Evolutionary conservation across 2,797 vertebrate genomes (phyloP).

Genomic region (Pempheris klunzingeri): DNA sequence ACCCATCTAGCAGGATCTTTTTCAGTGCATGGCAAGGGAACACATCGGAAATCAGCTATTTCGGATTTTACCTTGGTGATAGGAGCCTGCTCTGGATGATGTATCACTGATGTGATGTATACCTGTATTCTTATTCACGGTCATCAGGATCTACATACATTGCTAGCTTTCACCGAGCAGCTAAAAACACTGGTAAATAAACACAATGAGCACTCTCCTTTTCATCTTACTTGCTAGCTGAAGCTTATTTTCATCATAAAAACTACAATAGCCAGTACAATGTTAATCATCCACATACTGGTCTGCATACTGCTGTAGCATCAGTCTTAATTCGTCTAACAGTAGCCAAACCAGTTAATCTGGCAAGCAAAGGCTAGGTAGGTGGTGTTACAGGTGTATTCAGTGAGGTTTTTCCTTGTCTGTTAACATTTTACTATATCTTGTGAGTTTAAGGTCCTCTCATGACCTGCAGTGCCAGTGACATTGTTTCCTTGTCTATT

Average conservation of each 20-base stretch:
- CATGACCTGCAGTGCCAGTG: background rate
- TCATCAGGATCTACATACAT: background rate
- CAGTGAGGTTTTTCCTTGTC: background rate
- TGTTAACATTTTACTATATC: background rate
- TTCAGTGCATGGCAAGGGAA: too few relatives aligned
- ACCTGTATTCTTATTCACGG: background rate
- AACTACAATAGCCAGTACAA: background rate
- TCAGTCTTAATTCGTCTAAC: background rate
- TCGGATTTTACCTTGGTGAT: too few relatives aligned
- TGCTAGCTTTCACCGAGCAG: background rate
- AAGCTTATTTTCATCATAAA: background rate
- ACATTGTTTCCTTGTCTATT: background rate
- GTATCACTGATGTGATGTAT: too few relatives aligned
- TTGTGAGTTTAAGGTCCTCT: background rate
- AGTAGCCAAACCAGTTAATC: background rate
- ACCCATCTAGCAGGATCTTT: too few relatives aligned
- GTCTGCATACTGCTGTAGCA: background rate
- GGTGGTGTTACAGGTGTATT: background rate
- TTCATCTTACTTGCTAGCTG: background rate
- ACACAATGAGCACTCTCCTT: background rate
- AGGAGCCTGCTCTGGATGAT: too few relatives aligned
- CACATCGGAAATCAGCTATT: too few relatives aligned
- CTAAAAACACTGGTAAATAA: background rate
- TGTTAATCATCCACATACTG: background rate
- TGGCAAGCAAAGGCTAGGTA: too few relatives aligned